These are phyloP conservation scores for Prionailurus bengalensis DNA, from an alignment of 2,113 vertebrate species.

Conservation along the genomic window DNA sequence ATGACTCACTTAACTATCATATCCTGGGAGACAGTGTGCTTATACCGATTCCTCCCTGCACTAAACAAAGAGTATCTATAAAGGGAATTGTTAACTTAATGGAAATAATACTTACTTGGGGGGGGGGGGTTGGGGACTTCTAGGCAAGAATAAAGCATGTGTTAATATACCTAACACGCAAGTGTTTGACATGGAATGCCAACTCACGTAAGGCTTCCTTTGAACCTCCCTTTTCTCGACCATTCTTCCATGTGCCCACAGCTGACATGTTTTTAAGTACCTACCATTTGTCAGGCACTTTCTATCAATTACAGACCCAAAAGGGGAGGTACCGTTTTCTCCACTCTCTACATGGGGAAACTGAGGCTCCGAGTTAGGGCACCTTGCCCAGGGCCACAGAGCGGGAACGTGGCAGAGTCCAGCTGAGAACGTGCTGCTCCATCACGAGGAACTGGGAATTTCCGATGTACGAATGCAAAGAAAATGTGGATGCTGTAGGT, in stretches of 20 bases:
- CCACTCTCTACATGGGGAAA: background rate
- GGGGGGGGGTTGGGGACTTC: background rate
- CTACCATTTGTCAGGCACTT: background rate
- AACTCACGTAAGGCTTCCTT: background rate
- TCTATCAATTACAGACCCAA: background rate
- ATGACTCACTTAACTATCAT: background rate
- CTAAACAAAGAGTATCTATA: background rate
- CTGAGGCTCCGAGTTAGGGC: background rate
- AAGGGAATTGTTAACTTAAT: background rate
- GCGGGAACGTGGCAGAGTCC: background rate
- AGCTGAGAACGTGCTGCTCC: background rate
- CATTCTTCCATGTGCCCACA: constrained; percentile 26
- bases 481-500: background rate
- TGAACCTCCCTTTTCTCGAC: background rate
- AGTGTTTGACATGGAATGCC: background rate
- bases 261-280: background rate
- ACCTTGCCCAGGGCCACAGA: background rate
- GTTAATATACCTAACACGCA: background rate
- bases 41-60: background rate
- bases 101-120: constrained; percentile 2
- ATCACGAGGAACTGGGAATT: background rate
- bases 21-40: background rate
- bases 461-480: background rate
- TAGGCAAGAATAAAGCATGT: background rate
- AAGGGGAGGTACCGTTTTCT: background rate